Evolutionary conservation across 2,113 vertebrate genomes (phyloP).

Genomic region (Symphodus melops): DNA sequence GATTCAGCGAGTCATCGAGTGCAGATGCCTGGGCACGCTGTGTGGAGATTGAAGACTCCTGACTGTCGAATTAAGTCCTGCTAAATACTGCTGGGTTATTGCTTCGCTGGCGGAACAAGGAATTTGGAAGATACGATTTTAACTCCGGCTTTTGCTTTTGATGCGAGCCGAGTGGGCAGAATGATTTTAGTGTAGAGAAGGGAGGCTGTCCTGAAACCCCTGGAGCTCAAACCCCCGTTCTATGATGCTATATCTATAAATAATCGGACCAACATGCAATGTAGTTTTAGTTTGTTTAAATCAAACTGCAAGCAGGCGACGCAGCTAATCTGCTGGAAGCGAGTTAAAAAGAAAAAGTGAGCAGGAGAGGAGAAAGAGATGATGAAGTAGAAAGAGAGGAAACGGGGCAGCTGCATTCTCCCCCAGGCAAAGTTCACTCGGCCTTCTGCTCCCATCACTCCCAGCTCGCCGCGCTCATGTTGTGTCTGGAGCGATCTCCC

Average conservation of each 20-base stretch:
- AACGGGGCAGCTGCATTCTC: neutral
- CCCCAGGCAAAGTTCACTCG: constrained; percentile 8
- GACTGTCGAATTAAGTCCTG: constrained; percentile 72
- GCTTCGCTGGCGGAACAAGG: constrained; percentile 34
- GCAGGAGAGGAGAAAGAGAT: neutral
- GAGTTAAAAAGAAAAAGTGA: neutral
- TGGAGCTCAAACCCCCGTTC: too few relatives aligned
- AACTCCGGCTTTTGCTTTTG: constrained; percentile 31
- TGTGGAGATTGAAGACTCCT: constrained; percentile 62
- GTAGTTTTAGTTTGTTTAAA: neutral
- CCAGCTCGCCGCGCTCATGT: neutral
- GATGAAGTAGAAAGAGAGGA: neutral
- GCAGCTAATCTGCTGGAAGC: neutral
- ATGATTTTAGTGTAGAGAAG: neutral
- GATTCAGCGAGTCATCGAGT: constrained; percentile 46
- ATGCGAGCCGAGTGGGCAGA: constrained; percentile 24
- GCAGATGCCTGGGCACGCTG: constrained; percentile 60
- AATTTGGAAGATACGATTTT: constrained; percentile 30
- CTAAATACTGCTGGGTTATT: constrained; percentile 67
- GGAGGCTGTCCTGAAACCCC: too few relatives aligned
- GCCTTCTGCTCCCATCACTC: constrained; percentile 12
- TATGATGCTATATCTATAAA: too few relatives aligned
- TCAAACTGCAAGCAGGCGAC: neutral
- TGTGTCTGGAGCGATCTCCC: constrained; percentile 3
- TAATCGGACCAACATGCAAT: too few relatives aligned